Percentiles rank a stretch among this genome's conserved stretches.
phyloP scores from a whole-genome alignment of 2,888 invertebrate species.

The Tenodera sinensis region DNA sequence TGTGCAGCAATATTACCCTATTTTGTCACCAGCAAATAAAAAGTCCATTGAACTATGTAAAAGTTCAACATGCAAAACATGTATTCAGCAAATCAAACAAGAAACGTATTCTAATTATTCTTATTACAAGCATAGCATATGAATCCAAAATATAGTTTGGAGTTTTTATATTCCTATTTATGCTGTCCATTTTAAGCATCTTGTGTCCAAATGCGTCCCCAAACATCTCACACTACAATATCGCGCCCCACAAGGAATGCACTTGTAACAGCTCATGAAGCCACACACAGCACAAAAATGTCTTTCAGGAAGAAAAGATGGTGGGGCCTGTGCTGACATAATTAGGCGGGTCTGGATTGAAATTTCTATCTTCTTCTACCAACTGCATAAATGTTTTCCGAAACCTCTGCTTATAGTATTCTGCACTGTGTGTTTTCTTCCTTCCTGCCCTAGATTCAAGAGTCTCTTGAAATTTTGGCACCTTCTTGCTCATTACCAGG shows the following conservation, averaged over 20 bases:
- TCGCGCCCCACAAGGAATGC: conserved; percentile 88
- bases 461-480: conserved; percentile 93
- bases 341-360: conserved; percentile 68
- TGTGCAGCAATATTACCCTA: too few relatives aligned
- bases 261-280: conserved; percentile 87
- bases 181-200: conserved; percentile 93
- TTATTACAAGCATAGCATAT: too few relatives aligned
- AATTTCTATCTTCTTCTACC: conserved; percentile 83
- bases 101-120: too few relatives aligned
- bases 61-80: too few relatives aligned
- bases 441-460: conserved; percentile 71
- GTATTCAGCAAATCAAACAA: too few relatives aligned
- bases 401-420: conserved; percentile 80
- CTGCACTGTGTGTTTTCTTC: conserved; percentile 70
- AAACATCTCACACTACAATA: conserved; percentile 91
- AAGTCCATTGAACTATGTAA: too few relatives aligned
- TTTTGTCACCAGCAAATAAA: too few relatives aligned
- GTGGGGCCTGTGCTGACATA: conserved; percentile 82
- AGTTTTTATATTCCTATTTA: not conserved
- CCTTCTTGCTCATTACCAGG: conserved; percentile 86
- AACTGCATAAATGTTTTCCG: conserved; percentile 84
- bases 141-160: too few relatives aligned
- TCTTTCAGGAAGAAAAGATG: conserved; percentile 79
- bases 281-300: conserved; percentile 98
- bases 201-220: conserved; percentile 90